Evolutionary conservation across 2,888 invertebrate species (phyloP), one percentile per base, ranked within the genome.

Genomic region (Podabrus alpinus): DNA sequence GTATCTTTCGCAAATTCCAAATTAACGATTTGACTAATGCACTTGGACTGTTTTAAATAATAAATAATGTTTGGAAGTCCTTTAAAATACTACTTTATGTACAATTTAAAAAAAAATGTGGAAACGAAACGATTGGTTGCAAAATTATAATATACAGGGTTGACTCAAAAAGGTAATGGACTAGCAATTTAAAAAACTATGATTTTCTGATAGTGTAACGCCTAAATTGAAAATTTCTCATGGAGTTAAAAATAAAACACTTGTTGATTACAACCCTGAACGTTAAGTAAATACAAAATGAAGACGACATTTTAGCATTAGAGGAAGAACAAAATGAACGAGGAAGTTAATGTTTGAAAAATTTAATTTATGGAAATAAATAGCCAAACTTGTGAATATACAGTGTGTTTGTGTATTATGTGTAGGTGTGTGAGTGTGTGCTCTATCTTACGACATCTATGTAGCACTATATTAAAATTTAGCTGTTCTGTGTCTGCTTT

Each of bases 371-470:
- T n/a, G 9, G 45, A 85, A 85, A 84, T 83, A 82, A 84, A 84
- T 83, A 80, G 81, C 82, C 82, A 81, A 83, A 81, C 81, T 83
- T 83, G 82, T 82, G 77, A 79, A 79, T 80, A 81, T 80, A 82
- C 77, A n/a, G 45, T n/a, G 45, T 45, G 45, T 45, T n/a, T 45
- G 45, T 45, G 45, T 45, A n/a, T 45, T 45, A 45, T 45, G 45
- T 45, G 45, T 45, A 45, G n/a, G 45, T 45, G 45, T 45, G 45
- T 45, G 45, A 45, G 45, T 80, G 85, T 80, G 85, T 85, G 85
- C 83, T 85, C 82, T 84, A 82, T 81, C 67, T 73, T 77, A 84
- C 83, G 82, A 84, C 84, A 84, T 80, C 84, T 83, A 84, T 81
- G 80, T 83, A 84, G 83, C 80, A 78, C 74, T 77, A 78, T 82